These are phyloP conservation scores for Protophormia terraenovae DNA, from an alignment of 2,888 invertebrate genomes.

Conservation along the genomic window DNA sequence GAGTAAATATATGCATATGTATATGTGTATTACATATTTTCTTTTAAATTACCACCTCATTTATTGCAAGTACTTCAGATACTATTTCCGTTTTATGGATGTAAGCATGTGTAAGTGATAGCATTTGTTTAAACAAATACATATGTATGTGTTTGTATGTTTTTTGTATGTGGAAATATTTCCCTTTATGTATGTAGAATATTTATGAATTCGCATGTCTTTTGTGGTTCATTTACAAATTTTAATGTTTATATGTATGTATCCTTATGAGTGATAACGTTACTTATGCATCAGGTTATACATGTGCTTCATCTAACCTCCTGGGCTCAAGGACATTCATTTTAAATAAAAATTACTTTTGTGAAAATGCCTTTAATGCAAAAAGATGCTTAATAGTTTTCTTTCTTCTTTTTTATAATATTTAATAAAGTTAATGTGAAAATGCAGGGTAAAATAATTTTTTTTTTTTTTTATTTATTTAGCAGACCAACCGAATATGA, in stretches of 20 bases:
- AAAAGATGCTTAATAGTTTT: constrained; percentile 30
- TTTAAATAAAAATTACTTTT: not conserved
- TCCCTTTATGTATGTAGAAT: constrained; percentile 50
- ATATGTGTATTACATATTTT: constrained; percentile 1
- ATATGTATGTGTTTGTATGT: not conserved
- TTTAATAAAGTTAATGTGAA: not conserved
- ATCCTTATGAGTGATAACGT: constrained; percentile 59
- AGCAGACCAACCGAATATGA: not conserved
- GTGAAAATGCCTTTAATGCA: constrained; percentile 4
- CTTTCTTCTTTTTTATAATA: too few relatives aligned
- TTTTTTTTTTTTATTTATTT: not conserved
- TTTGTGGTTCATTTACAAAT: constrained; percentile 70
- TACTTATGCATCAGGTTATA: constrained; percentile 10
- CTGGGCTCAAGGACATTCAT: not conserved
- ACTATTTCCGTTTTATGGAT: not conserved
- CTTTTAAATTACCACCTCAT: constrained; percentile 26
- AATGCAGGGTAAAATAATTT: too few relatives aligned
- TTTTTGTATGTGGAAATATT: not conserved
- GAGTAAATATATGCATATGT: not conserved
- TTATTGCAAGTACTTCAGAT: constrained; percentile 19
- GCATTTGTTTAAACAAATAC: not conserved
- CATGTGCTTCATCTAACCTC: not conserved
- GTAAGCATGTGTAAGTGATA: not conserved
- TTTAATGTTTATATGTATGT: too few relatives aligned
- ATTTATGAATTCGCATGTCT: constrained; percentile 70